Percentiles rank a stretch among this genome's conserved stretches.
These are phyloP conservation scores for Raja brachyura DNA, from an alignment of 2,113 vertebrate genomes.

Conservation along the genomic window DNA sequence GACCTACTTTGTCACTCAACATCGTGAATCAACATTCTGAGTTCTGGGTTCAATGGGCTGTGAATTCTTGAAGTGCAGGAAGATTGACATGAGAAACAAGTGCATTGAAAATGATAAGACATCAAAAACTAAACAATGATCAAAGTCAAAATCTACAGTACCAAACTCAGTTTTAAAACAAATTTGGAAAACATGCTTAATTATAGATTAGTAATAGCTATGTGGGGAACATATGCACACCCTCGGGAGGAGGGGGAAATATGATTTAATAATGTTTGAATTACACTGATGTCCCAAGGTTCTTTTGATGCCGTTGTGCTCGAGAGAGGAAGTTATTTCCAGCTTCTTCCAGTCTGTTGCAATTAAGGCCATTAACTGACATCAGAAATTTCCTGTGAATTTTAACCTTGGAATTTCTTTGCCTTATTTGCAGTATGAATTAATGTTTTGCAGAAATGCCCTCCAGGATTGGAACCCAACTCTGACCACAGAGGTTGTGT, in stretches of 20 bases:
- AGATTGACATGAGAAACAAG: not conserved
- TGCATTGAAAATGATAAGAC: not conserved
- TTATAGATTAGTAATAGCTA: not conserved
- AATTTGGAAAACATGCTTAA: not conserved
- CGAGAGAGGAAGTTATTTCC: no score
- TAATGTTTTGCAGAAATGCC: slow-evolving; percentile 48
- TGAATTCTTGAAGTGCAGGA: not conserved
- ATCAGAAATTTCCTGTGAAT: not conserved
- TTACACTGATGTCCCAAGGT: no score
- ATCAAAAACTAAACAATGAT: not conserved
- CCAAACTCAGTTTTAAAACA: not conserved
- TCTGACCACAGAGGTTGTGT: slow-evolving; percentile 49
- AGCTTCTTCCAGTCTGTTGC: no score
- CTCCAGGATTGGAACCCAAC: slow-evolving; percentile 59
- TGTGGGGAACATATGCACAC: not conserved
- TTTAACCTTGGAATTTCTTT: not conserved
- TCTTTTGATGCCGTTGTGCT: no score
- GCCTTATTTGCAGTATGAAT: not conserved
- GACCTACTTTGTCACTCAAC: not conserved
- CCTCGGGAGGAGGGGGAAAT: not conserved
- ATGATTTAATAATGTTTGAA: no score
- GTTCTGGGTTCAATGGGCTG: not conserved
- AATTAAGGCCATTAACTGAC: not conserved
- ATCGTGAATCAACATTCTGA: not conserved
- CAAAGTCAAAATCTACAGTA: not conserved